A percentile compares a stretch with the other conserved stretches of the same genome.
These are phyloP conservation scores for Dasyprocta punctata DNA, from an alignment of 2,113 vertebrate species.

Conservation along the genomic window DNA sequence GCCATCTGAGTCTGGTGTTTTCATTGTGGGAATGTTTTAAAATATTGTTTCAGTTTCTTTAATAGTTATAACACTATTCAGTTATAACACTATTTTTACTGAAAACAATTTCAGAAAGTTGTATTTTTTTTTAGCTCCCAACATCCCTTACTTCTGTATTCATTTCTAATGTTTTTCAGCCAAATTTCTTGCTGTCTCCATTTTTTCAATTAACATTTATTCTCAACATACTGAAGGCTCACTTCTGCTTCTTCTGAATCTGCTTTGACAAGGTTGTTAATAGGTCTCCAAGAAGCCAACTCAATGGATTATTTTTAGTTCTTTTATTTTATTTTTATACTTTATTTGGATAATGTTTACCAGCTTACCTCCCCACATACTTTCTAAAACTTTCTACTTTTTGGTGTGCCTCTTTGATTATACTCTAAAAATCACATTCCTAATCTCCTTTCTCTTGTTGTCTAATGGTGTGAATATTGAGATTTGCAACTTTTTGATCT, in stretches of 20 bases:
- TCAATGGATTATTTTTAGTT: neutral
- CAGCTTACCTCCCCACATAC: neutral
- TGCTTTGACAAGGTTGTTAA: slow-evolving; percentile 42
- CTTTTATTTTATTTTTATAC: neutral
- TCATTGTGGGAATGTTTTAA: slow-evolving; percentile 45
- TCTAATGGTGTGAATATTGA: neutral
- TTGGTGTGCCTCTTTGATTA: neutral
- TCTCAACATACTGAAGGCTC: neutral
- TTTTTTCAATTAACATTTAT: neutral
- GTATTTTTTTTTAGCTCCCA: slow-evolving; percentile 24
- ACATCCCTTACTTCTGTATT: slow-evolving; percentile 20
- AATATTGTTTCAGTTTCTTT: slow-evolving; percentile 52
- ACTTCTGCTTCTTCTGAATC: neutral
- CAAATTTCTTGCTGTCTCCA: neutral
- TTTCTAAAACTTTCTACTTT: slow-evolving; percentile 4
- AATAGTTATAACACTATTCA: slow-evolving; percentile 49
- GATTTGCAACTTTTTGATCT: slow-evolving; percentile 26
- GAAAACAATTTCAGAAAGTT: slow-evolving; percentile 40
- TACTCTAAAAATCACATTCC: neutral
- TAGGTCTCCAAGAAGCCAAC: neutral
- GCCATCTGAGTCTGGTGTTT: slow-evolving; percentile 50
- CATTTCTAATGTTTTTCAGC: slow-evolving; percentile 48
- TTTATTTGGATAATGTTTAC: slow-evolving; percentile 55
- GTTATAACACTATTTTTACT: slow-evolving; percentile 53
- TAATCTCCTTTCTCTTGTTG: neutral